Evolutionary conservation across 2,113 vertebrate species (phyloP).

Genomic region (Uria aalge): DNA sequence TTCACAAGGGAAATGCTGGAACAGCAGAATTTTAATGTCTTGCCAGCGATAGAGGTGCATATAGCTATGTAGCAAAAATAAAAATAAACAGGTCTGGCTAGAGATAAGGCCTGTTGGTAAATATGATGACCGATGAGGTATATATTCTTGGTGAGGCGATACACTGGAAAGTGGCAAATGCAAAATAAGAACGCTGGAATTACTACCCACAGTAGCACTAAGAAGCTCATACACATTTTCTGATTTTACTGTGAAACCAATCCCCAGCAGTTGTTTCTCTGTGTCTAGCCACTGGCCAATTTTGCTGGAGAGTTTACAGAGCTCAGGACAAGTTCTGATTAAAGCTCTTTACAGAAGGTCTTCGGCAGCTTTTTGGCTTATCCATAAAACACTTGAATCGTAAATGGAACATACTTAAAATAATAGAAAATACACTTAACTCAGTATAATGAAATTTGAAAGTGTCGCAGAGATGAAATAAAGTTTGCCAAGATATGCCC

Average conservation of each 20-base stretch:
- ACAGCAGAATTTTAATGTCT: not conserved
- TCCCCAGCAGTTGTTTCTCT: not conserved
- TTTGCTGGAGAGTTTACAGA: not conserved
- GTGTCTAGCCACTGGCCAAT: not conserved
- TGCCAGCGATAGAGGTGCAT: not conserved
- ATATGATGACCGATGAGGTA: not conserved
- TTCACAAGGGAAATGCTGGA: not conserved
- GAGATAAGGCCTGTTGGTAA: not conserved
- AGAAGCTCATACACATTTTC: not conserved
- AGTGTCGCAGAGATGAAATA: slow-evolving; percentile 64
- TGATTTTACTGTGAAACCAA: slow-evolving; percentile 3
- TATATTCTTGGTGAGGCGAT: not conserved
- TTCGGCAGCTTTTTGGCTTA: slow-evolving; percentile 50
- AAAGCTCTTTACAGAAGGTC: not conserved
- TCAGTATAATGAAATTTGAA: slow-evolving; percentile 58
- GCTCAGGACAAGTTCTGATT: slow-evolving; percentile 30
- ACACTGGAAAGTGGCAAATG: not conserved
- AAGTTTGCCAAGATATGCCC: slow-evolving; percentile 75
- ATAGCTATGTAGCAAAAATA: not conserved
- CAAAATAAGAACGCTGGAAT: not conserved
- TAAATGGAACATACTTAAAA: slow-evolving; percentile 66
- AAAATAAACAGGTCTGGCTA: not conserved
- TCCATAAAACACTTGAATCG: not conserved
- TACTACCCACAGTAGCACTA: not conserved
- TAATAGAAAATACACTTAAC: slow-evolving; percentile 67